phyloP scores from a whole-genome alignment of 2,888 invertebrate species.

The Lasiommata megera region DNA sequence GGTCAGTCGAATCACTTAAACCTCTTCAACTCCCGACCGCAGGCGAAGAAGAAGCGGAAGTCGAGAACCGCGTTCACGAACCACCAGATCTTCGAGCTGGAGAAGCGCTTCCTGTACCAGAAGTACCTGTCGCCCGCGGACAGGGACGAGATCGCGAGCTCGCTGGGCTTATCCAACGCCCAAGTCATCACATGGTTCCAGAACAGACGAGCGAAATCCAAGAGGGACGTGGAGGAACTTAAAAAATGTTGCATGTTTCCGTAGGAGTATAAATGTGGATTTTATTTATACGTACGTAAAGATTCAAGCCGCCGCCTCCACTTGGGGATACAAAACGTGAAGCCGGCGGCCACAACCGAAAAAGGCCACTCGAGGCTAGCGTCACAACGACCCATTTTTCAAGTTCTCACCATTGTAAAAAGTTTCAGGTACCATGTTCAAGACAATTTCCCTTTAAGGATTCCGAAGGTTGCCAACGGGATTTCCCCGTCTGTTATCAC shows the following conservation, averaged over 20 bases:
- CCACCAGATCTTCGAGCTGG: conserved; percentile 98
- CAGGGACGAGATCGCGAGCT: conserved; percentile 98
- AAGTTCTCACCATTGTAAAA: no score
- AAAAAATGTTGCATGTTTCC: conserved; percentile 82
- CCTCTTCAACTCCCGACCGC: conserved; percentile 94
- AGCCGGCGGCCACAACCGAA: no score
- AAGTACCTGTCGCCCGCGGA: conserved; percentile 99
- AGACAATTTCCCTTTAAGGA: no score
- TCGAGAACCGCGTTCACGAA: conserved; percentile 99
- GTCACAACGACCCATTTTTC: no score
- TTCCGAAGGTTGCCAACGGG: no score
- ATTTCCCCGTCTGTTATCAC: no score
- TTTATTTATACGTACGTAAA: no score
- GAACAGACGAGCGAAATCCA: conserved; percentile 95
- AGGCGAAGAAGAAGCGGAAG: conserved; percentile 98
- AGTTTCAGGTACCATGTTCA: no score
- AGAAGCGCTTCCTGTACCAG: conserved; percentile 98
- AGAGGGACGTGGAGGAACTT: conserved; percentile 97
- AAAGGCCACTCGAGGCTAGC: no score
- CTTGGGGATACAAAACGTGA: no score
- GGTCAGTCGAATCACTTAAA: conserved; percentile 92
- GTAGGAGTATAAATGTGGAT: no score
- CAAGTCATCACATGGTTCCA: conserved; percentile 99
- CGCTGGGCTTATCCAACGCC: conserved; percentile 96
- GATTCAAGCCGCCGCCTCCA: no score